Percentiles rank a stretch among this genome's conserved stretches.
Evolutionary conservation across 2,797 vertebrate species (phyloP).

Genomic region (Pseudomugil tenellus): DNA sequence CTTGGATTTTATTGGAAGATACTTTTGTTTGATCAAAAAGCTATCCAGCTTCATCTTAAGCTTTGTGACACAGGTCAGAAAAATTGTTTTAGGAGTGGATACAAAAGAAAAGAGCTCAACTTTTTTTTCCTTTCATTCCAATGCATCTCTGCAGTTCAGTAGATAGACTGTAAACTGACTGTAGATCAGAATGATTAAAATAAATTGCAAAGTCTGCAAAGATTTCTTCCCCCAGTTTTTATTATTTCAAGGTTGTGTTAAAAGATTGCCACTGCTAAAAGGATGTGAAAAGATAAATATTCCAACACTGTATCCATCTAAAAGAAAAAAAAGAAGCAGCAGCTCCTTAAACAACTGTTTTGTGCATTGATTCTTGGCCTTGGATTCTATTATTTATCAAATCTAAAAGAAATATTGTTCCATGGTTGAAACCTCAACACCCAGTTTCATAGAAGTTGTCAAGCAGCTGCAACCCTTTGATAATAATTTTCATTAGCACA

Average conservation of each 20-base stretch:
- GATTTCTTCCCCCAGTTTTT: not conserved
- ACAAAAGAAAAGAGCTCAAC: not conserved
- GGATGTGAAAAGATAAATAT: not conserved
- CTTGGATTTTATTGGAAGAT: not conserved
- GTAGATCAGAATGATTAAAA: not conserved
- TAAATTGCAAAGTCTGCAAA: not conserved
- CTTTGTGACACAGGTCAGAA: not conserved
- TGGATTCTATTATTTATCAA: constrained; percentile 1
- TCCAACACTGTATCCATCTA: not conserved
- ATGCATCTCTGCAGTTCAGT: not conserved
- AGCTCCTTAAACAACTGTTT: not conserved
- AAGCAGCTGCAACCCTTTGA: not conserved
- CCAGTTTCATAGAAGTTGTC: not conserved
- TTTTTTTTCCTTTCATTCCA: not conserved
- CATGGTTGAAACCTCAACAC: not conserved
- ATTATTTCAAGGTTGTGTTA: not conserved
- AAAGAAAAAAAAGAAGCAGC: not conserved
- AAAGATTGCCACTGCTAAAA: not conserved
- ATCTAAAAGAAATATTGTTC: not conserved
- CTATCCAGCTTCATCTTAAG: not conserved
- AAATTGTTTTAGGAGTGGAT: not conserved
- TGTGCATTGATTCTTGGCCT: not conserved
- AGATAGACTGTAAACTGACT: not conserved
- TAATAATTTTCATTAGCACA: not conserved
- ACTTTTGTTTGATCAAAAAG: not conserved